Evolutionary conservation across 2,888 invertebrate species (phyloP).

Genomic region (Epirrhoe alternata): DNA sequence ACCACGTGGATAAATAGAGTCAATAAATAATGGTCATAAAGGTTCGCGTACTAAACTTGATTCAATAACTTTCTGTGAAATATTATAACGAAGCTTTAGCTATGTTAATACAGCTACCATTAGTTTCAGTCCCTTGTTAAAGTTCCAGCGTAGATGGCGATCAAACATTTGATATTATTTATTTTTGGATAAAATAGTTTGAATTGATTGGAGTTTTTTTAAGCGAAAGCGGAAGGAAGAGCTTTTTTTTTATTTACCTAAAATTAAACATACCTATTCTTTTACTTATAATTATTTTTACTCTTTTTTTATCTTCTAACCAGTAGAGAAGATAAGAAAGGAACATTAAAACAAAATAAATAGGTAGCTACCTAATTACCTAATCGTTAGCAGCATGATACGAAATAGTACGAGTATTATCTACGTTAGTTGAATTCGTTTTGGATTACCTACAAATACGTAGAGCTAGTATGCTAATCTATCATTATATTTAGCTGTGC

Average conservation of each 20-base stretch:
- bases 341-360: too few species aligned
- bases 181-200: background rate
- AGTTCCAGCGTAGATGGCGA: slow-evolving; percentile 9
- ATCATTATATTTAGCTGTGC: background rate
- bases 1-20: background rate
- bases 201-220: background rate
- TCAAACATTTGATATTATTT: background rate
- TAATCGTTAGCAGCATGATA: too few species aligned
- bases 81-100: slow-evolving; percentile 10
- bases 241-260: too few species aligned
- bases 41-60: slow-evolving; percentile 1
- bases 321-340: too few species aligned
- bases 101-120: slow-evolving; percentile 16
- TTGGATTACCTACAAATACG: too few species aligned
- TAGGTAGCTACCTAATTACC: too few species aligned
- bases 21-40: slow-evolving; percentile 19
- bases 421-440: too few species aligned
- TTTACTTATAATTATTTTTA: too few species aligned
- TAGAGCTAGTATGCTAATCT: background rate
- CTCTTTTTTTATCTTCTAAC: too few species aligned
- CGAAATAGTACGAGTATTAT: too few species aligned
- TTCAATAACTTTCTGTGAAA: slow-evolving; percentile 22
- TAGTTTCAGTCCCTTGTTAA: slow-evolving; percentile 10
- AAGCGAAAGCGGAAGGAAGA: background rate
- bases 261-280: too few species aligned